phyloP scores from a whole-genome alignment of 2,888 invertebrate species.

The Lepidonotus clava region DNA sequence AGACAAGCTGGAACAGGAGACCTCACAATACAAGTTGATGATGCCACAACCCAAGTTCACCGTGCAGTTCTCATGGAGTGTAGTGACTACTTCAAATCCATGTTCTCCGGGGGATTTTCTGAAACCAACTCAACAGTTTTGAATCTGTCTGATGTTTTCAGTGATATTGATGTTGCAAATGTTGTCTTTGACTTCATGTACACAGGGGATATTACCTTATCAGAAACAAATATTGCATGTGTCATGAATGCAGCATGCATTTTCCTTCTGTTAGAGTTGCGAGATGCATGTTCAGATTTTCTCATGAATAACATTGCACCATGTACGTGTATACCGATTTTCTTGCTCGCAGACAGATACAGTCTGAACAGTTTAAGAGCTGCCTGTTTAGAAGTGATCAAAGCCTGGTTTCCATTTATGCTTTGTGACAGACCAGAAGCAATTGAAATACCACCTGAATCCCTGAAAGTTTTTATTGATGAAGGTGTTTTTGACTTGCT shows the following conservation, averaged over 20 bases:
- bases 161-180: not conserved
- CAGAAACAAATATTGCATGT: not conserved
- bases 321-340: not conserved
- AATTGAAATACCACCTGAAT: not conserved
- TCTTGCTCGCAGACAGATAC: not conserved
- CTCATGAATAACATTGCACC: not conserved
- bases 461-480: not conserved
- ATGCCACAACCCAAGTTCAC: not conserved
- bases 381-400: not conserved
- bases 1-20: not conserved
- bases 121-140: not conserved
- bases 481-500: not conserved
- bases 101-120: not conserved
- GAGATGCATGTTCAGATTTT: not conserved
- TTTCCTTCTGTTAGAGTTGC: not conserved
- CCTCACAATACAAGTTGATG: not conserved
- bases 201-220: not conserved
- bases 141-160: not conserved
- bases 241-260: not conserved
- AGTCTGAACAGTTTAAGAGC: not conserved
- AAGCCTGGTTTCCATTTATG: not conserved
- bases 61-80: not conserved
- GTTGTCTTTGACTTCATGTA: not conserved
- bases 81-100: not conserved
- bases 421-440: not conserved